phyloP scores from a whole-genome alignment of 2,113 vertebrate species.

The Axis porcinus region DNA sequence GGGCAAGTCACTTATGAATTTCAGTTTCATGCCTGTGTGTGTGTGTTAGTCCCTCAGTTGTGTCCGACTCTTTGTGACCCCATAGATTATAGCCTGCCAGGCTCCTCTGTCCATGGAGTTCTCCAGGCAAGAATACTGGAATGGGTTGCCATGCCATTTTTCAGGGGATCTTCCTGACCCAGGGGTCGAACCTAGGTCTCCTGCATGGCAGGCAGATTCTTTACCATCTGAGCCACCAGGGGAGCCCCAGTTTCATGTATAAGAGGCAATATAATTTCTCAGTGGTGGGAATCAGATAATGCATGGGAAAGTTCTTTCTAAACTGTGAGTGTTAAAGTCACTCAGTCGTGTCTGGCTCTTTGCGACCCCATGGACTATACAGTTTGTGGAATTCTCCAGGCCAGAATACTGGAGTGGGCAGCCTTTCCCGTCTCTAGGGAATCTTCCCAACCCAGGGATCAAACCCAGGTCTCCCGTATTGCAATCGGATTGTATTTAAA shows the following conservation, averaged over 20 bases:
- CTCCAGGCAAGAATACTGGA: not conserved
- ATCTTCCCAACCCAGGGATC: not conserved
- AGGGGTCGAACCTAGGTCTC: not conserved
- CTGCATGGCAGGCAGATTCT: not conserved
- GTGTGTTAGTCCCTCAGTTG: not conserved
- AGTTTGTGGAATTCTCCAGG: not conserved
- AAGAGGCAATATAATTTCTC: not conserved
- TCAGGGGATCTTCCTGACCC: not conserved
- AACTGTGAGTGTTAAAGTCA: not conserved
- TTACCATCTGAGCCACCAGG: not conserved
- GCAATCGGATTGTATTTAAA: not conserved
- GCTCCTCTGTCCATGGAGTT: not conserved
- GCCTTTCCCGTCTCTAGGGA: not conserved
- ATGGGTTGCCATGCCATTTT: not conserved
- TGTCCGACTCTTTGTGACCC: not conserved
- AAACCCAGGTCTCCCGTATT: fast-evolving
- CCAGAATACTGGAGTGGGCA: not conserved
- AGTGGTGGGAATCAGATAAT: not conserved
- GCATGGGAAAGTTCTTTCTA: not conserved
- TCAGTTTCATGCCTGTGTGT: not conserved
- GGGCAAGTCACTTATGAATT: not conserved
- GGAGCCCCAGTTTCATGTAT: not conserved
- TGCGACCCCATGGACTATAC: not conserved
- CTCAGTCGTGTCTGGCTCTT: not conserved
- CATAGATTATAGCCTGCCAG: not conserved